These are phyloP conservation scores for Eilema griseolum DNA, from an alignment of 2,888 invertebrate genomes.

Conservation along the genomic window DNA sequence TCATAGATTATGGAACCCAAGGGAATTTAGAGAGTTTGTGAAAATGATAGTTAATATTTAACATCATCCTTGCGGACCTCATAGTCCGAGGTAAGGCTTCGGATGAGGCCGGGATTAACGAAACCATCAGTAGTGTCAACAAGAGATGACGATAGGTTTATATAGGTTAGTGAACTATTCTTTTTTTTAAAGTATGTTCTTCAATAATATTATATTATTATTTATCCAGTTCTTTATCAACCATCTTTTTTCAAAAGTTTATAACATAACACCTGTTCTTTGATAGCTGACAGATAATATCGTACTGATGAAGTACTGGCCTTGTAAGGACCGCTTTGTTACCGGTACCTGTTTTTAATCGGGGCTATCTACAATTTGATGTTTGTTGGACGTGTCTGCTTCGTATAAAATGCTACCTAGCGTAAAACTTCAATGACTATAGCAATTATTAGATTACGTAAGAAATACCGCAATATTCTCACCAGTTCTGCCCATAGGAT, in stretches of 20 bases:
- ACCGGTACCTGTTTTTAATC: conserved; percentile 15
- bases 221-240: conserved; percentile 25
- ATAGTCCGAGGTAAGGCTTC: no score
- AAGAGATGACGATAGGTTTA: background rate
- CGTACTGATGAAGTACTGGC: conserved; percentile 21
- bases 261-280: conserved; percentile 28
- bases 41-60: background rate
- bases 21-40: background rate
- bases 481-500: background rate
- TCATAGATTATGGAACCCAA: background rate
- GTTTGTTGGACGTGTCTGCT: background rate
- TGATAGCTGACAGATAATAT: conserved; percentile 35
- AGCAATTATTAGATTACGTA: background rate
- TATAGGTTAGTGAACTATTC: background rate
- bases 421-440: background rate
- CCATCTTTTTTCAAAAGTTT: conserved; percentile 34
- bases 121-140: background rate
- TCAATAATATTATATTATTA: background rate
- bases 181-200: background rate
- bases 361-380: background rate
- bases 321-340: conserved; percentile 31
- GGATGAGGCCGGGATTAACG: no score
- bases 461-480: background rate
- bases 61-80: background rate
- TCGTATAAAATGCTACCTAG: background rate